phyloP scores from a whole-genome alignment of 2,113 vertebrate genomes.

The Recurvirostra avosetta region DNA sequence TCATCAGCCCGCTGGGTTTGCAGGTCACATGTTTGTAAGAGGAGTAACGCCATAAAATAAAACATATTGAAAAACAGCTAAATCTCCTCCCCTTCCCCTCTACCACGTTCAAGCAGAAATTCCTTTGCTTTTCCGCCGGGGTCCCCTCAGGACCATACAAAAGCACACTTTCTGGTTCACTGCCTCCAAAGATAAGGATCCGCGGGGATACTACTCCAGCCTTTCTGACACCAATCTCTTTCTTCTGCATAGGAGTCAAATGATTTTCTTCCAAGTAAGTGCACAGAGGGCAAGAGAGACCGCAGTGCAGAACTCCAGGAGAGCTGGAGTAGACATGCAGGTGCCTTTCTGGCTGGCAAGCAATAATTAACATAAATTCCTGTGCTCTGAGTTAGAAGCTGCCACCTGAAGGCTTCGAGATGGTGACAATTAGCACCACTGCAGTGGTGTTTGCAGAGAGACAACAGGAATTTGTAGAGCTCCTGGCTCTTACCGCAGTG shows the following conservation, averaged over 20 bases:
- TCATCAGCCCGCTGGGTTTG: not conserved
- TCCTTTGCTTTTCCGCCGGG: not conserved
- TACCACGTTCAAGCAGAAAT: not conserved
- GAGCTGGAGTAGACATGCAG: not conserved
- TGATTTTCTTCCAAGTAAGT: not conserved
- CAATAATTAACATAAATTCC: constrained; percentile 25
- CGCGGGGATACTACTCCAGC: not conserved
- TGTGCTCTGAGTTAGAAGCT: not conserved
- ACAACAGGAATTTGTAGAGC: not conserved
- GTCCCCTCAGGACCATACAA: not conserved
- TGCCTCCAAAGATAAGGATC: not conserved
- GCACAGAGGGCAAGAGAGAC: not conserved
- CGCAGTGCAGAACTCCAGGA: not conserved
- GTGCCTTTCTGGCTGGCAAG: not conserved
- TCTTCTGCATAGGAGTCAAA: not conserved
- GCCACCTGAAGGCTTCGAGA: constrained; percentile 9
- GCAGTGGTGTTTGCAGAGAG: not conserved
- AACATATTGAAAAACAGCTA: not conserved
- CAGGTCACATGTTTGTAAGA: not conserved
- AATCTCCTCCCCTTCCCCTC: not conserved
- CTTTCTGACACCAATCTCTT: constrained; percentile 23
- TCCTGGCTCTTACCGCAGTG: not conserved
- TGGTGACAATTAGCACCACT: not conserved
- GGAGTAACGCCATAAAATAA: not conserved
- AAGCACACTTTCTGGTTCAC: constrained; percentile 17